Conservation (phyloP, 2,888 invertebrate genomes). For the Hermodice carunculata region DNA sequence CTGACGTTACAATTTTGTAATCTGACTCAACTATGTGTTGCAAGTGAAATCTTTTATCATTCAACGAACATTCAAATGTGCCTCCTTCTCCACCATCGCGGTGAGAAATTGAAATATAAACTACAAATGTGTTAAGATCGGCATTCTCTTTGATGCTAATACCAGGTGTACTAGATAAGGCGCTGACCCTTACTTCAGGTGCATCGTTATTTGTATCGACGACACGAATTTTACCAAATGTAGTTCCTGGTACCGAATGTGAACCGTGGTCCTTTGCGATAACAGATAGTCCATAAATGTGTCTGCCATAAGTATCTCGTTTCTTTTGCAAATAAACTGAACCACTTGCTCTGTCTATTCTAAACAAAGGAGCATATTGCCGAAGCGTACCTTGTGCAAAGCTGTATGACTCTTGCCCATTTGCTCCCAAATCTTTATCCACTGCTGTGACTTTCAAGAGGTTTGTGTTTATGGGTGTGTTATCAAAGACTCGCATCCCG, state of each 20-base stretch:
- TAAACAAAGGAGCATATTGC: too few relatives aligned
- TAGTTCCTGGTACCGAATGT: conserved; percentile 82
- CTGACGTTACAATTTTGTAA: conserved; percentile 12
- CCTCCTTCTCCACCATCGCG: background rate
- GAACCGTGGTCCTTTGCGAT: too few relatives aligned
- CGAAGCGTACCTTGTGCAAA: too few relatives aligned
- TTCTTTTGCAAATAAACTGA: too few relatives aligned
- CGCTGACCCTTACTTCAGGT: conserved; percentile 84
- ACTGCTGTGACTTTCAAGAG: too few relatives aligned
- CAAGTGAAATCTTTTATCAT: background rate
- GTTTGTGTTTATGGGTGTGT: too few relatives aligned
- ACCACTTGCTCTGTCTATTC: too few relatives aligned
- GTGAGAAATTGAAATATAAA: conserved; percentile 9
- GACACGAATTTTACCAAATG: conserved; percentile 71
- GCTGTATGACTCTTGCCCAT: too few relatives aligned
- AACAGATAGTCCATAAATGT: too few relatives aligned
- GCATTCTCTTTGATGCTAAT: conserved; percentile 1
- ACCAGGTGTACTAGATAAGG: conserved; percentile 71
- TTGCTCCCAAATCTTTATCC: too few relatives aligned
- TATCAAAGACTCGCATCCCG: too few relatives aligned
- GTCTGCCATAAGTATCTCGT: too few relatives aligned
- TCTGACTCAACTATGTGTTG: background rate
- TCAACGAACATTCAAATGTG: background rate
- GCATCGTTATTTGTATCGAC: conserved; percentile 89
- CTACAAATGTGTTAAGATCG: conserved; percentile 13